These are phyloP conservation scores for Craterocephalus amniculus DNA, from an alignment of 2,797 vertebrate genomes.

Conservation along the genomic window DNA sequence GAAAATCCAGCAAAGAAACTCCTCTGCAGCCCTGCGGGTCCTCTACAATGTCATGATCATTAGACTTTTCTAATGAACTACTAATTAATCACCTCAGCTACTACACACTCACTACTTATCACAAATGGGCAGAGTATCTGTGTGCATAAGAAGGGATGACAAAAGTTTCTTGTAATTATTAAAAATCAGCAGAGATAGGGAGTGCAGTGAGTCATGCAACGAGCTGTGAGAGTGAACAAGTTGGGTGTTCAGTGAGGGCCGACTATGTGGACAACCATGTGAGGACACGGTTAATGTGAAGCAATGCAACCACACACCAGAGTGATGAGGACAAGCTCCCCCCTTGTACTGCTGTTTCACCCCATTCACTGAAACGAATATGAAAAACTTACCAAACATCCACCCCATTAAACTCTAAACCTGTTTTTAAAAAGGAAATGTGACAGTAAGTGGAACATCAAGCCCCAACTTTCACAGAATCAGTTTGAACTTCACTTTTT, in stretches of 20 bases:
- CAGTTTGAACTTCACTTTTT: conserved; percentile 18
- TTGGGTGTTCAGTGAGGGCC: conserved; percentile 49
- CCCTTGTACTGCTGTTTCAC: conserved; percentile 16
- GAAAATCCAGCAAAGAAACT: background rate
- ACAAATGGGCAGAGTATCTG: background rate
- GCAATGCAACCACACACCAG: conserved; percentile 53
- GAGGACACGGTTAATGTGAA: conserved; percentile 36
- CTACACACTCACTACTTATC: conserved; percentile 9
- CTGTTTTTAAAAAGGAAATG: conserved; percentile 47
- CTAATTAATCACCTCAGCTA: conserved; percentile 5
- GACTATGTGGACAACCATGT: conserved; percentile 45
- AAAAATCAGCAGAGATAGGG: conserved; percentile 41
- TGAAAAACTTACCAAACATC: conserved; percentile 49
- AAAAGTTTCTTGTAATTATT: conserved; percentile 22
- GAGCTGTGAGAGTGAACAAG: conserved; percentile 64
- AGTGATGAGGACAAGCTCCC: conserved; percentile 34
- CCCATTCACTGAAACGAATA: conserved; percentile 20
- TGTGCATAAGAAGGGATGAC: conserved; percentile 17
- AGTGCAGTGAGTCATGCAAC: conserved; percentile 73
- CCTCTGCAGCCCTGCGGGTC: background rate
- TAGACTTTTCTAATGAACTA: background rate
- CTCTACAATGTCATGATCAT: background rate
- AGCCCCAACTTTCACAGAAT: conserved; percentile 10
- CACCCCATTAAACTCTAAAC: conserved; percentile 48
- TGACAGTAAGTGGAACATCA: conserved; percentile 28